Evolutionary conservation across 2,797 vertebrate genomes (phyloP).

Genomic region (Tokudaia tokunoshimensis): DNA sequence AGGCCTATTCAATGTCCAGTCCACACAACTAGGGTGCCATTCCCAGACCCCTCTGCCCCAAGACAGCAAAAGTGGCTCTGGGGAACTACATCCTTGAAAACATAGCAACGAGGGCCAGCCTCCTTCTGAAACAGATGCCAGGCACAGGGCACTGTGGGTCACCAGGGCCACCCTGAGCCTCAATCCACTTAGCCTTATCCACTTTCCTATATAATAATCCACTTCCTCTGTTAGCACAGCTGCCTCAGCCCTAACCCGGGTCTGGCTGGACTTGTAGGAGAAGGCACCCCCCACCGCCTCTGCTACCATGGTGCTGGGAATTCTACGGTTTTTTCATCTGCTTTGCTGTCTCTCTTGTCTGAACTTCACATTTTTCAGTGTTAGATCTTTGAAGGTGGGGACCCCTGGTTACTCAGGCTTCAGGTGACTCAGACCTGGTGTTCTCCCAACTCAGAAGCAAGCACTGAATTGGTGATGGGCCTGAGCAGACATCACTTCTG

Average conservation of each 20-base stretch:
- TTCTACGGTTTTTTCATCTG: not conserved
- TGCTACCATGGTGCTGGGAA: too few species aligned
- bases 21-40: not conserved
- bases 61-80: not conserved
- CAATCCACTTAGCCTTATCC: not conserved
- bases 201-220: not conserved
- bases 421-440: not conserved
- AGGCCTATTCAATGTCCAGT: not conserved
- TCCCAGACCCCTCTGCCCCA: not conserved
- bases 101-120: not conserved
- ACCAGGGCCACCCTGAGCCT: not conserved
- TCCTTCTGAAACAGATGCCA: not conserved
- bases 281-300: not conserved
- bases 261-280: not conserved
- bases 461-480: not conserved
- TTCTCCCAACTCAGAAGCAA: not conserved
- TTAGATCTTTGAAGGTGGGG: not conserved
- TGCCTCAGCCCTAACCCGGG: not conserved
- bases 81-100: not conserved
- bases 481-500: not conserved
- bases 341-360: not conserved
- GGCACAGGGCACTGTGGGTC: not conserved
- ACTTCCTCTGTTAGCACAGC: not conserved
- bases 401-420: not conserved
- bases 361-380: not conserved